Base-by-base conservation (phyloP, 2,797 vertebrate genomes). In the Toxotes lorentzi region DNA sequence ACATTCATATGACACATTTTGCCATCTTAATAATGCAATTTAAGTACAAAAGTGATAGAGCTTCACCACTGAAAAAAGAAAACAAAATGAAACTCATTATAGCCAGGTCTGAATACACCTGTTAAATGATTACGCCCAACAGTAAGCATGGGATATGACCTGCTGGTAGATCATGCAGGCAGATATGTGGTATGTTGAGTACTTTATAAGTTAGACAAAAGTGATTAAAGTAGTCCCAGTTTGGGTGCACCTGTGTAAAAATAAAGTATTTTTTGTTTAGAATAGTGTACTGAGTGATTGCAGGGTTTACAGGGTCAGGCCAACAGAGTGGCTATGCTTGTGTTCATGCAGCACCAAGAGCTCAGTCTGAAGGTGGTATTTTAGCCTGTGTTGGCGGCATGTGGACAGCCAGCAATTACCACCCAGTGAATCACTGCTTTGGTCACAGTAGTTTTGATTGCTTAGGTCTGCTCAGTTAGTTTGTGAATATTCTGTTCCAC, bases 401-500 rank as follows among this genome's bases (percentile, higher is more conserved):
- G 19, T 47, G 38, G 43, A 61, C 71, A 34, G 35, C 24, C 68
- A 66, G 38, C 51, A 66, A 73, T 82, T 80, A 78, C 58, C 48
- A 57, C 45, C 41, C 48, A 50, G 30, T 56, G 41, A 78, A 51
- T 82, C 76, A 72, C 53, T 56, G 41, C 61, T 77, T 69, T 59
- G 63, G 65, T 54, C 7, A 35, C 30, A 56, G 43, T 45, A 43
- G 30, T 74, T 82, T 47, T 73, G 23, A 82, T 73, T 74, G 17
- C 34, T 53, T 34, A 30, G 41, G 66, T 70, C 45, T 81, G 34
- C 38, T 69, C 35, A 57, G 56, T 38, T 54, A 23, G 34, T 57
- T 73, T 60, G 24, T 79, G 24, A 73, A 76, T 77, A 62, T 70
- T 43, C 23, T 61, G 65, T 57, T 65, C 64, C 48, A 65, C 40